These are phyloP conservation scores for Melanerpes formicivorus DNA, from an alignment of 2,113 vertebrate genomes.

Conservation along the genomic window DNA sequence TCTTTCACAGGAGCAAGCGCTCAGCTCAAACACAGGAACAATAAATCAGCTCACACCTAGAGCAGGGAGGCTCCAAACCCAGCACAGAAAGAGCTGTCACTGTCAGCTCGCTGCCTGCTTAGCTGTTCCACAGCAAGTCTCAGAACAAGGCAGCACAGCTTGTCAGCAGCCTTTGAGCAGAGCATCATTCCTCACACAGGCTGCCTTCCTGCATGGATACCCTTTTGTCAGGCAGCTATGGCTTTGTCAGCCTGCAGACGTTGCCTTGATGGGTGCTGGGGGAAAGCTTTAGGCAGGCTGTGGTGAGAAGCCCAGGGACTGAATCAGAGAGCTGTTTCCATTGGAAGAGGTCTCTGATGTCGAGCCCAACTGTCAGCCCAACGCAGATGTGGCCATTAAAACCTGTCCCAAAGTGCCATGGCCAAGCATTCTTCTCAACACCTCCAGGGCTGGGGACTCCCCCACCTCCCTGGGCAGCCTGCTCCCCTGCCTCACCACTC, in stretches of 20 bases:
- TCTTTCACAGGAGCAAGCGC: not conserved
- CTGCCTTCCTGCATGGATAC: slow-evolving; percentile 30
- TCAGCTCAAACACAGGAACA: not conserved
- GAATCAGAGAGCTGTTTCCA: too few species aligned
- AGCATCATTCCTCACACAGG: not conserved
- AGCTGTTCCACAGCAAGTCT: not conserved
- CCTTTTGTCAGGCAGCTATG: not conserved
- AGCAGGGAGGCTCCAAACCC: not conserved
- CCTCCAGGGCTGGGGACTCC: too few species aligned
- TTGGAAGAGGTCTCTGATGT: too few species aligned
- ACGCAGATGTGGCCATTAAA: too few species aligned
- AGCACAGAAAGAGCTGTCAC: not conserved
- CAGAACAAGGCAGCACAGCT: slow-evolving; percentile 40
- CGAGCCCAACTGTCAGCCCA: too few species aligned
- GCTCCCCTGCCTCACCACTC: too few species aligned
- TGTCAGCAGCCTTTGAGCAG: not conserved
- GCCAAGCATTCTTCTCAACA: too few species aligned
- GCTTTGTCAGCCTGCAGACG: slow-evolving; percentile 30
- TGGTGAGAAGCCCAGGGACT: not conserved
- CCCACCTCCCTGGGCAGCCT: too few species aligned
- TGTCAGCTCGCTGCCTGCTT: slow-evolving; percentile 24
- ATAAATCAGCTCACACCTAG: not conserved
- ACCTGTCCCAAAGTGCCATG: too few species aligned
- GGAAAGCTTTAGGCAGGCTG: slow-evolving; percentile 3
- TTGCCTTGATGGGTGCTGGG: not conserved